These are phyloP conservation scores for Xanthia icteritia DNA, from an alignment of 2,888 invertebrate species.

Conservation along the genomic window DNA sequence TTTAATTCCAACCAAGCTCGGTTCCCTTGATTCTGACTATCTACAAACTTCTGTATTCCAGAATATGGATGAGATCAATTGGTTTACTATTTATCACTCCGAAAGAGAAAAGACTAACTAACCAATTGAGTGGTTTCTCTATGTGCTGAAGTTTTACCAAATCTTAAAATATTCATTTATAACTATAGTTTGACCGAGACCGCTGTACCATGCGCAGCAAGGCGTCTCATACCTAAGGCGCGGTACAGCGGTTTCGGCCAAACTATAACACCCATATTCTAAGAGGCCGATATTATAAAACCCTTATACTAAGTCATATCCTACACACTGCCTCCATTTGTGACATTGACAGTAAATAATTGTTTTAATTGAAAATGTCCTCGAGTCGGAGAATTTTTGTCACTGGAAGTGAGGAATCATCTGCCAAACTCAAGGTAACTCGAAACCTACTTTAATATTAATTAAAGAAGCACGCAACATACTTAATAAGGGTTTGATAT, in stretches of 20 bases:
- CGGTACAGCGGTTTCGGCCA: too few relatives aligned
- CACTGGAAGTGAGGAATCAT: not conserved
- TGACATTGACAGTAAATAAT: not conserved
- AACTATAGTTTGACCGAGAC: not conserved
- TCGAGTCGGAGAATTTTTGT: not conserved
- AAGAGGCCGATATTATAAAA: not conserved
- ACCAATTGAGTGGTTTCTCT: not conserved
- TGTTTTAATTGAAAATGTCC: not conserved
- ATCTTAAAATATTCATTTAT: not conserved
- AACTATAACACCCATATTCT: too few relatives aligned
- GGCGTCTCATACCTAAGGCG: too few relatives aligned
- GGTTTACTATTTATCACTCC: not conserved
- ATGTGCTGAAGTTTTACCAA: not conserved
- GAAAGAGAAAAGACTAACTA: not conserved
- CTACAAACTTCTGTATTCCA: not conserved
- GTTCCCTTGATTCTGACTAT: not conserved
- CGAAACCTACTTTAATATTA: not conserved
- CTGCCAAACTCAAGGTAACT: not conserved
- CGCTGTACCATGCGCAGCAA: too few relatives aligned
- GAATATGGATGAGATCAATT: not conserved
- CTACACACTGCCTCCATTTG: not conserved
- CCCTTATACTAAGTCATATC: not conserved
- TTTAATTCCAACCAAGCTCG: not conserved
- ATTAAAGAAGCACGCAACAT: not conserved
- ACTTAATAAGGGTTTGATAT: too few relatives aligned